A percentile compares a stretch with the other conserved stretches of the same genome.
Conservation (phyloP, 2,113 vertebrate species). For the Otolemur garnettii region DNA sequence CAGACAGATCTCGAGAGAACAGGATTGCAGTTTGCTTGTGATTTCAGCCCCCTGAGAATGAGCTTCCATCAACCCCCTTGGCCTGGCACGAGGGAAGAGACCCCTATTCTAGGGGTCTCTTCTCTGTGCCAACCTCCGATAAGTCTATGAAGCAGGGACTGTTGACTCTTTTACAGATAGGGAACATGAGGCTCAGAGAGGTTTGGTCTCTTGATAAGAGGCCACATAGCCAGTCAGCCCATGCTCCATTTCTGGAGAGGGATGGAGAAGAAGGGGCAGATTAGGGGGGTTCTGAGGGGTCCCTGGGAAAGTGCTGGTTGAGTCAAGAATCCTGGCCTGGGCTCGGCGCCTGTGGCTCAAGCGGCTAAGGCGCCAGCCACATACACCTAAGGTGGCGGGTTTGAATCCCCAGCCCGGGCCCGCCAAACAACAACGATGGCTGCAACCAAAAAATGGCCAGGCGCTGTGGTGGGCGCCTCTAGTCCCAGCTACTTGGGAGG, state of each 20-base stretch:
- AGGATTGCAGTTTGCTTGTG: neutral
- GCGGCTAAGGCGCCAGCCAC: no score
- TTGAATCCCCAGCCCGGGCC: no score
- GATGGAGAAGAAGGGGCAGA: no score
- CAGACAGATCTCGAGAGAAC: neutral
- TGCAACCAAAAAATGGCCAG: no score
- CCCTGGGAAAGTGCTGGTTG: neutral
- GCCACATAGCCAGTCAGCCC: neutral
- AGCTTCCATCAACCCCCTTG: no score
- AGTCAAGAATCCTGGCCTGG: neutral
- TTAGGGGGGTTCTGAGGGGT: neutral
- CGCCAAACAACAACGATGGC: no score
- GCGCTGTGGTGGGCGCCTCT: no score
- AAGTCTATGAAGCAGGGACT: neutral
- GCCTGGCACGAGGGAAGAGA: neutral
- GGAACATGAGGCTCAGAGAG: neutral
- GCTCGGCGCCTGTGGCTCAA: no score
- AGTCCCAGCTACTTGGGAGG: no score
- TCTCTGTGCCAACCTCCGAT: neutral
- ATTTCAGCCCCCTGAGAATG: neutral
- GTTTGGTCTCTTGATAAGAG: neutral
- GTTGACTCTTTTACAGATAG: neutral
- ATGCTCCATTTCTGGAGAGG: fast-evolving
- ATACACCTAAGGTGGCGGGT: no score
- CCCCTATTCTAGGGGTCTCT: no score